Conservation (phyloP, 37 sponge, comb jelly and placozoan species). For the Crambe crambe region DNA sequence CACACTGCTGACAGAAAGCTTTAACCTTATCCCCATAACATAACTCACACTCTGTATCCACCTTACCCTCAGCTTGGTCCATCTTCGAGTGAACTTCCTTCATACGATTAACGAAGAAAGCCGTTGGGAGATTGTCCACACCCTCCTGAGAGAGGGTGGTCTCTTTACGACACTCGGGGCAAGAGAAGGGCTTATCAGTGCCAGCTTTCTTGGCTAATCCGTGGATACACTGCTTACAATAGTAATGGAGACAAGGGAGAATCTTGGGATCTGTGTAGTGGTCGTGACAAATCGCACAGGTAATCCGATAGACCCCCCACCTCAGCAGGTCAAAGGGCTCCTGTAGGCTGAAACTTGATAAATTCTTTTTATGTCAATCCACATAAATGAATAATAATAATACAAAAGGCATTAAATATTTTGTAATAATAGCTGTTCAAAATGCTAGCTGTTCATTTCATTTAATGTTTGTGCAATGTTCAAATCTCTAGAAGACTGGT, state of each 20-base stretch:
- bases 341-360: too few relatives aligned
- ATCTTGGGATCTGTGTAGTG: slow-evolving; percentile 12
- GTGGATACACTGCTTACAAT: slow-evolving; percentile 11
- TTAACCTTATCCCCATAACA: neutral
- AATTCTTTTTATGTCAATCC: too few relatives aligned
- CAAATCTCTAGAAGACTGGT: too few relatives aligned
- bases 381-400: too few relatives aligned
- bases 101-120: neutral
- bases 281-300: slow-evolving; percentile 4
- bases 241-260: slow-evolving; percentile 24
- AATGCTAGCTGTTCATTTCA: too few relatives aligned
- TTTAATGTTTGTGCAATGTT: too few relatives aligned
- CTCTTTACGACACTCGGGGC: slow-evolving; percentile 13
- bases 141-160: neutral
- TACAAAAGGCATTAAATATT: too few relatives aligned
- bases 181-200: slow-evolving; percentile 8
- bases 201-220: neutral
- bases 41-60: slow-evolving; percentile 4
- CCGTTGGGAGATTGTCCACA: slow-evolving; percentile 3
- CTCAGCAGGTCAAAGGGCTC: too few relatives aligned
- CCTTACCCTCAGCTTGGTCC: neutral
- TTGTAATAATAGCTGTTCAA: too few relatives aligned
- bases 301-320: neutral
- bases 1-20: slow-evolving; percentile 38
- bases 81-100: neutral